phyloP scores from a whole-genome alignment of 1,140 invertebrate genomes.

The Apolygus lucorum region DNA sequence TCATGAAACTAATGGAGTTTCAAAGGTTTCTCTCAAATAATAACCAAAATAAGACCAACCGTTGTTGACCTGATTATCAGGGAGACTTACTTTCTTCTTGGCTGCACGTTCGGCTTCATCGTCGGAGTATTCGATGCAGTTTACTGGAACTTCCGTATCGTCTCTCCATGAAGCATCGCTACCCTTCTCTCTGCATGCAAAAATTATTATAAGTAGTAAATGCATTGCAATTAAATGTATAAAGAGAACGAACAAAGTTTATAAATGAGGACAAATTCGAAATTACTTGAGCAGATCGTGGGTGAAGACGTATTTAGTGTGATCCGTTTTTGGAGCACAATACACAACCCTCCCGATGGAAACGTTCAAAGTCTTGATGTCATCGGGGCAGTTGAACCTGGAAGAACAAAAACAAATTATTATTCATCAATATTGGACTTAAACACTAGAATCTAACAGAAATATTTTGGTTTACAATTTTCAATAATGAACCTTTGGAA shows the following conservation, averaged over 20 bases:
- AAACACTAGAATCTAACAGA: too few relatives aligned
- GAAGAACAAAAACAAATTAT: too few relatives aligned
- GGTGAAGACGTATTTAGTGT: constrained; percentile 67
- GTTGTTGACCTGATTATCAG: too few relatives aligned
- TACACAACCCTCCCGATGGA: constrained; percentile 59
- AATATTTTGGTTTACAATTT: too few relatives aligned
- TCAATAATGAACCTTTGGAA: too few relatives aligned
- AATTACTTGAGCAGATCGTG: constrained; percentile 48
- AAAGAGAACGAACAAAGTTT: not conserved
- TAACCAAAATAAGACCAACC: too few relatives aligned
- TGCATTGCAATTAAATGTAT: too few relatives aligned
- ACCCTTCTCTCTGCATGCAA: constrained; percentile 55
- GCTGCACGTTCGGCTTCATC: constrained; percentile 66
- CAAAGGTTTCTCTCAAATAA: too few relatives aligned
- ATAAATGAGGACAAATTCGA: not conserved
- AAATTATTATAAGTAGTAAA: too few relatives aligned
- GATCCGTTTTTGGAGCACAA: constrained; percentile 62
- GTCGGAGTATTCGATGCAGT: constrained; percentile 71
- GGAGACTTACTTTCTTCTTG: constrained; percentile 26
- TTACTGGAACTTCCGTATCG: constrained; percentile 67
- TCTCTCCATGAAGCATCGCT: constrained; percentile 76
- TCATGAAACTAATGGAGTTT: too few relatives aligned
- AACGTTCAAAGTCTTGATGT: constrained; percentile 57
- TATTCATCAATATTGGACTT: too few relatives aligned
- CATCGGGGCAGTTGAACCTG: constrained; percentile 65